These are phyloP conservation scores for Acholoe squamosa DNA, from an alignment of 2,888 invertebrate genomes.

Conservation along the genomic window DNA sequence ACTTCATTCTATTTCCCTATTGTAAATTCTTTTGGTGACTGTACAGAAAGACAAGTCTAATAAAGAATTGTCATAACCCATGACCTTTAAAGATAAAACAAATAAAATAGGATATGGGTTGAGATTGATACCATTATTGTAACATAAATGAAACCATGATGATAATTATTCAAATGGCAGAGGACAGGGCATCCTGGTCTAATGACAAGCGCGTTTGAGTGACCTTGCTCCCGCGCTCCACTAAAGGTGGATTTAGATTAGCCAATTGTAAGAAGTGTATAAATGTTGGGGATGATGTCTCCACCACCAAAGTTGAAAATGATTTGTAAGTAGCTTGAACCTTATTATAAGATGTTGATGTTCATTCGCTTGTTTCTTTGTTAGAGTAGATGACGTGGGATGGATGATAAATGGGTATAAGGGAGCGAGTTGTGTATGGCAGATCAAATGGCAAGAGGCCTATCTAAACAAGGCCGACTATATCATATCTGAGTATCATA, in stretches of 20 bases:
- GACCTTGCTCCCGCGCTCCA: too few relatives aligned
- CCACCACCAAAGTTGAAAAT: not conserved
- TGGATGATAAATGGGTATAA: not conserved
- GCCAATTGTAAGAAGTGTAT: not conserved
- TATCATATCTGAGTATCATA: too few relatives aligned
- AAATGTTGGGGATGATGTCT: not conserved
- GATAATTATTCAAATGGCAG: not conserved
- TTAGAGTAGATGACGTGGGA: not conserved
- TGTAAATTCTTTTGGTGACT: too few relatives aligned
- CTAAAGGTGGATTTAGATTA: not conserved
- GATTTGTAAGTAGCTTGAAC: not conserved
- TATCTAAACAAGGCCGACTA: too few relatives aligned
- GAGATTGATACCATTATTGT: not conserved
- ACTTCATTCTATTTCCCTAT: too few relatives aligned
- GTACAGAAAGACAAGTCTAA: too few relatives aligned
- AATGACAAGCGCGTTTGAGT: too few relatives aligned
- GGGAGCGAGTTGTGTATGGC: not conserved
- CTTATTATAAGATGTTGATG: constrained; percentile 21
- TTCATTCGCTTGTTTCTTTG: constrained; percentile 43
- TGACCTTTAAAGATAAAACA: too few relatives aligned
- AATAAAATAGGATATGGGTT: too few relatives aligned
- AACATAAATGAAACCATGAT: not conserved
- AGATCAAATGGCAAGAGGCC: too few relatives aligned
- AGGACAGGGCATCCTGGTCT: too few relatives aligned
- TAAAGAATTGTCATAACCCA: too few relatives aligned